phyloP scores from a whole-genome alignment of 2,888 invertebrate species.

The Sepioteuthis lessoniana region DNA sequence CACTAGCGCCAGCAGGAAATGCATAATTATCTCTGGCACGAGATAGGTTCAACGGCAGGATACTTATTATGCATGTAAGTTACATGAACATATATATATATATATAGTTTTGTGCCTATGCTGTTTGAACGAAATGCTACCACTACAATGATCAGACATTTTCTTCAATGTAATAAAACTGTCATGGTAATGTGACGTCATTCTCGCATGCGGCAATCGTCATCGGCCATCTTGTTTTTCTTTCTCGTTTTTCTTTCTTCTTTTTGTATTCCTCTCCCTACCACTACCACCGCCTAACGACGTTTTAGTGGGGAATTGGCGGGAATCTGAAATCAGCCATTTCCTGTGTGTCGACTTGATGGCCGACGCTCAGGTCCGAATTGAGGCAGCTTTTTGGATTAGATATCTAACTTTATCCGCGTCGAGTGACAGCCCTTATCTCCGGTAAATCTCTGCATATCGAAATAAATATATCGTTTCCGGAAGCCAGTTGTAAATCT shows the following conservation, averaged over 20 bases:
- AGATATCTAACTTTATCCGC: neutral
- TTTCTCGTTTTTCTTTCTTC: neutral
- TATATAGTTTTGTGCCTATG: neutral
- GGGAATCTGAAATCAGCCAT: neutral
- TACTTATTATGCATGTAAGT: too few relatives aligned
- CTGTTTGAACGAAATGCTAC: neutral
- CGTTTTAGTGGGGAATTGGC: neutral
- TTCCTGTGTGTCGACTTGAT: constrained; percentile 33
- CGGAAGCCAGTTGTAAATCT: neutral
- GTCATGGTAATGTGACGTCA: neutral
- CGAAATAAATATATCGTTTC: neutral
- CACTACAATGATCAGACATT: fast-evolving
- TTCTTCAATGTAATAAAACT: neutral
- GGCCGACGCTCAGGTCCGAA: neutral
- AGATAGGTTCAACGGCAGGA: too few relatives aligned
- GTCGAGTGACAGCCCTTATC: neutral
- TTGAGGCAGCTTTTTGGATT: neutral
- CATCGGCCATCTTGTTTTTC: neutral
- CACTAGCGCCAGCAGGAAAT: too few relatives aligned
- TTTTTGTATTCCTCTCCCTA: too few relatives aligned
- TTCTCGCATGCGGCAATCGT: neutral
- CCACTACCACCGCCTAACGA: neutral
- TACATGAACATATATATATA: neutral
- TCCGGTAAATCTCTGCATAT: neutral
- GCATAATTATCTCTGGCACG: too few relatives aligned